Base-by-base conservation (phyloP, 2,888 invertebrate genomes). In the Drosophila macrothrix region DNA sequence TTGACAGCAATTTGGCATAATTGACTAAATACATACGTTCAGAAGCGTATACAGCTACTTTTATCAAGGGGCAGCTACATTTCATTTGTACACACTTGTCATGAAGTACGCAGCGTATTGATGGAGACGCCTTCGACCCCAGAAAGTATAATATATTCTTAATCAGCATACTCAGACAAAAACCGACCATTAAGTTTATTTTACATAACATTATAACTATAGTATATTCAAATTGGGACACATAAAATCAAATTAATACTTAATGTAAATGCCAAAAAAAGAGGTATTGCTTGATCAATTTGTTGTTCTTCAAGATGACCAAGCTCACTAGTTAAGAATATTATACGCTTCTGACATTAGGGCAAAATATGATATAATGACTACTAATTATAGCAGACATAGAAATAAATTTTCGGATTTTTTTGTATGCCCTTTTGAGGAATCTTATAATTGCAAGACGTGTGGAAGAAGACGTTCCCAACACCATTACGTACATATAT, bases 1-100 rank as follows among this genome's bases (percentile, higher is more conserved):
- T 87, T 84, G 82, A 68, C 78, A 81, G 78, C 87, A 78, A 78
- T 82, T 81, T 77, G 74, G 63, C 74, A 63, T 74, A 82, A 86
- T 86, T 84, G 84, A 67, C 76, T 56, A 69, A 49, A 64, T 63
- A 68, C 77, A 65, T 50, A 62, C 46, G 22, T 4, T 9, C 46
- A 46, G 46, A 9, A 46, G 46, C 46, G 46, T 25, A 25, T 1
- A 16, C 16, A 16, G 25, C 16, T 25, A 16, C 25, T 25, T 9
- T 46, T 46, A 19, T 25, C 25, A 2, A 46, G 46, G 46, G 46
- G 46, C 16, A 25, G 16, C 14, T 2, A 43, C n/a, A 43, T 43
- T 22, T 22, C 12, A n/a, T 5, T 43, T 10, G 22, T 12, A 12
- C 43, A 22, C 41, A 5, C 5, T 22, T 43, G 41, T 12, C 37